Evolutionary conservation across 2,888 invertebrate species (phyloP), one percentile per base, ranked within the genome.

Genomic region (Periphyllus acericola): DNA sequence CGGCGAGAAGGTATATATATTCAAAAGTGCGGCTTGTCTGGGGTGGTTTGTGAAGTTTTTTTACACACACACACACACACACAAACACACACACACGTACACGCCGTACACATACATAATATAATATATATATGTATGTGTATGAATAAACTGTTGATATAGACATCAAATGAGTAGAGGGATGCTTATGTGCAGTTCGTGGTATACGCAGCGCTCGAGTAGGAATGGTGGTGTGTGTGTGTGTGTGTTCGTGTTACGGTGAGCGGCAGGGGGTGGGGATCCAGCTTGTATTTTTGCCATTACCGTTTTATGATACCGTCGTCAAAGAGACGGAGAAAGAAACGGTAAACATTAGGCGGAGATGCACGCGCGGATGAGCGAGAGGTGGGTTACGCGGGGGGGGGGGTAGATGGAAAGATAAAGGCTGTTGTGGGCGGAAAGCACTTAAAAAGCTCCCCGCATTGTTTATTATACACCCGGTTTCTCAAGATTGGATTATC

Each of bases 381-480:
- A 9, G 25, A 14, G 55, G 0, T 1, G 32, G 29, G 74, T 55
- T 4, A 36, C 0, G 11, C 34, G 83, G 25, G 66, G 32, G 21
- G 46, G 6, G 40, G 40, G 66, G 36, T 8, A 71, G 79, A 79
- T 29, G 86, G 72, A 80, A 80, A 87, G 87, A 87, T 80, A 80
- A 87, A 72, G 87, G 87, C 87, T 32, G 80, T 80, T 60, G 87
- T 87, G 87, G 87, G 87, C 80, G 87, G 87, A 87, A 87, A 87
- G 87, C 87, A 87, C 87, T 87, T 87, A 87, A 87, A 87, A 87
- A 87, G 87, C 80, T 87, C 79, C 80, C 87, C 87, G 80, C 87
- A 87, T 87, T 87, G 87, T 87, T 87, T 81, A 81, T 87, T 81
- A 87, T 87, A 81, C 72, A 81, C 87, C 80, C 87, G 81, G 87